A percentile compares a stretch with the other conserved stretches of the same genome.
phyloP scores from a whole-genome alignment of 2,888 invertebrate genomes.

The Xestia xanthographa region DNA sequence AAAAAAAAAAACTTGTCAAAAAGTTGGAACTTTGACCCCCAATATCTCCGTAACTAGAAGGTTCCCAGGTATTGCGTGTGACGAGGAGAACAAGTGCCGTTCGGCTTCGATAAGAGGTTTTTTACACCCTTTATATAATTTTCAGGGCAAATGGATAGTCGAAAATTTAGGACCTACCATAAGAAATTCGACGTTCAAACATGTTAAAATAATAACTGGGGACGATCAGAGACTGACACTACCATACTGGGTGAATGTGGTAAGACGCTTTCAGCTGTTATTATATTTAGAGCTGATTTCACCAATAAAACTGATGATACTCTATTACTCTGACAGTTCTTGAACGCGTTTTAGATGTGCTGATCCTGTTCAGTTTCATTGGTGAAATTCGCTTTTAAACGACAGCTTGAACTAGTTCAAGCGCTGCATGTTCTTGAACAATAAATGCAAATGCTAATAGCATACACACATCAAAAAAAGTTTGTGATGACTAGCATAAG shows the following conservation, averaged over 20 bases:
- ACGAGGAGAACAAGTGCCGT: no score
- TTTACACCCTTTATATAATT: slow-evolving; percentile 32
- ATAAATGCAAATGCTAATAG: background rate
- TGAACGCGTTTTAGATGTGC: background rate
- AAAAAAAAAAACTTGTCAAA: no score
- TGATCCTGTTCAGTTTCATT: background rate
- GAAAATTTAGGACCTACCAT: slow-evolving; percentile 94
- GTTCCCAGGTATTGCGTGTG: no score
- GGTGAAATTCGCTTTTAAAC: background rate
- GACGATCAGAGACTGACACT: slow-evolving; percentile 94
- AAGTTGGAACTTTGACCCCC: no score
- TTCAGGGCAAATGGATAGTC: slow-evolving; percentile 92
- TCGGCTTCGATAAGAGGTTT: no score
- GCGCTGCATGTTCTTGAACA: no score
- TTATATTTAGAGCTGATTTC: background rate
- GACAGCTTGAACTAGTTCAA: background rate
- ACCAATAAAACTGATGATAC: background rate
- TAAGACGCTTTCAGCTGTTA: slow-evolving; percentile 75
- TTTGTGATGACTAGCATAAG: no score
- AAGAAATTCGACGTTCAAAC: slow-evolving; percentile 88
- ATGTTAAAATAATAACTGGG: slow-evolving; percentile 92
- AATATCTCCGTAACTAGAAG: no score
- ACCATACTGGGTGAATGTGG: slow-evolving; percentile 92
- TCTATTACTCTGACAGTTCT: background rate
- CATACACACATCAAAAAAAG: no score